phyloP scores from a whole-genome alignment of 1,140 invertebrate species.

The Psilanteris sp. region DNA sequence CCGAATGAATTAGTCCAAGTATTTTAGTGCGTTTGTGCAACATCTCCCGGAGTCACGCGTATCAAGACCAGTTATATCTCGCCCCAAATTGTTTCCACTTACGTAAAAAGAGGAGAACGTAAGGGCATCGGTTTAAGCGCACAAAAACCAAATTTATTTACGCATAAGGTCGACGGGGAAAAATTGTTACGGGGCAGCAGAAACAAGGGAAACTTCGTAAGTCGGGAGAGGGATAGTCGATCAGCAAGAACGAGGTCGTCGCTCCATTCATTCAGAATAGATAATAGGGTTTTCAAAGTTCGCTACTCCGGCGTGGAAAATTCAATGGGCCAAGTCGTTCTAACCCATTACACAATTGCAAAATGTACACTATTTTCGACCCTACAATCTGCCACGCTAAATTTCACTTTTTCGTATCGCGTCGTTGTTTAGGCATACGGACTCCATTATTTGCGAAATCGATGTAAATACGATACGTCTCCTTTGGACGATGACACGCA shows the following conservation, averaged over 20 bases:
- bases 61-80: neutral
- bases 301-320: constrained; percentile 55
- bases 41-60: too few relatives aligned
- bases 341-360: constrained; percentile 63
- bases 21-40: too few relatives aligned
- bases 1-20: too few relatives aligned
- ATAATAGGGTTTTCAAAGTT: constrained; percentile 63
- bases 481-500: constrained; percentile 26
- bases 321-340: constrained; percentile 63
- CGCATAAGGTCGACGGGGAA: constrained; percentile 17
- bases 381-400: constrained; percentile 61
- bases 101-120: neutral
- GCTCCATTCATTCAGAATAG: constrained; percentile 56
- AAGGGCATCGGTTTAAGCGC: constrained; percentile 18
- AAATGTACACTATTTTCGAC: constrained; percentile 63
- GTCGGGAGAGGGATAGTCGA: constrained; percentile 17
- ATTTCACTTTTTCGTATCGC: constrained; percentile 60
- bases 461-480: constrained; percentile 43
- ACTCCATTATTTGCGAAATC: constrained; percentile 56
- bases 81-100: neutral
- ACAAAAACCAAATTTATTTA: constrained; percentile 30
- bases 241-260: constrained; percentile 45
- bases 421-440: constrained; percentile 38
- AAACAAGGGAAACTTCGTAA: constrained; percentile 5
- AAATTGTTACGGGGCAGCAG: constrained; percentile 6